Evolutionary conservation across 2,888 invertebrate species (phyloP), one percentile per base, ranked within the genome.

Genomic region (Dendrolimus houi): DNA sequence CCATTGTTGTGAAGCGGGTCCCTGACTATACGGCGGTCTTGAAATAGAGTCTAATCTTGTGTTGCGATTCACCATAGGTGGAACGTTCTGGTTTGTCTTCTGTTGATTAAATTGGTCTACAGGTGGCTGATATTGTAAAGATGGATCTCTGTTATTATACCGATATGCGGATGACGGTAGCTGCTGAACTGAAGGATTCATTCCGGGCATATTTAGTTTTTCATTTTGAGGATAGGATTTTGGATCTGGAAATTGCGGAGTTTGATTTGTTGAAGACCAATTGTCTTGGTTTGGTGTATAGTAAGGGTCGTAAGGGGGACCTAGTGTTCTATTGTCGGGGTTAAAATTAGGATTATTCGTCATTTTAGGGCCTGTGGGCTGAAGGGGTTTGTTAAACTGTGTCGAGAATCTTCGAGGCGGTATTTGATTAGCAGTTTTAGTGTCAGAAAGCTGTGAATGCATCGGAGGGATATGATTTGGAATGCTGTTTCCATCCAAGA

Each of bases 401-500:
- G 81, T 71, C 47, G 83, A 81, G 60, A 79, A 85, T 74, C 90
- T 78, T 72, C 89, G 85, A 62, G 88, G 73, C 67, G 61, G 90
- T 82, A 63, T 90, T 88, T 59, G 87, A 77, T 65, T 47, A 47
- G 81, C 69, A 80, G 83, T 84, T 72, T 82, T 88, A 62, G 73
- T 75, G 75, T 87, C 89, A 67, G 85, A 88, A 70, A 88, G 81
- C 74, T 87, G 86, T 71, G 87, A 82, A 77, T 87, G 85, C 79
- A 81, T 89, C 84, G 91, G 91, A 83, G 90, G 90, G 85, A 88
- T 86, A 85, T 87, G 90, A 81, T 88, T 90, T 87, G 87, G 91
- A 91, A 86, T 90, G 90, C 82, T 91, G 88, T 87, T 90, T 85
- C 85, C 85, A 74, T 88, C 88, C 82, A 85, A 82, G 80, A 84